Evolutionary conservation across 1,140 invertebrate genomes (phyloP).

Genomic region (Oncopeltus fasciatus): DNA sequence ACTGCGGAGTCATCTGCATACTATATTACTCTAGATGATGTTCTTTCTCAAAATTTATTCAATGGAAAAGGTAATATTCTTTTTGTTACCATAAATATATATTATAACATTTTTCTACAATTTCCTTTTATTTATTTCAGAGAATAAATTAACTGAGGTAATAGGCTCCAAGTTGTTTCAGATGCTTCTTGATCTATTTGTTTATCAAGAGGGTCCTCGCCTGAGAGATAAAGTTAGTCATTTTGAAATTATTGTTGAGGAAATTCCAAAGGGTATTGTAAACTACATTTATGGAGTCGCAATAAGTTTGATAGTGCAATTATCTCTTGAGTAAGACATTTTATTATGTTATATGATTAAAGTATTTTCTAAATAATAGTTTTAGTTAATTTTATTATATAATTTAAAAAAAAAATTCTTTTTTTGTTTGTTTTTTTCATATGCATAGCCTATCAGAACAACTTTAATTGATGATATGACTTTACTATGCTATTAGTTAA

Average conservation of each 20-base stretch:
- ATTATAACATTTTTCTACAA: not conserved
- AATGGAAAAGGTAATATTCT: not conserved
- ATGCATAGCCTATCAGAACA: too few relatives aligned
- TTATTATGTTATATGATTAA: too few relatives aligned
- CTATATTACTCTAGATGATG: constrained; percentile 2
- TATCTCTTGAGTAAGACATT: too few relatives aligned
- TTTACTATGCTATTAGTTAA: too few relatives aligned
- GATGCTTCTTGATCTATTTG: not conserved
- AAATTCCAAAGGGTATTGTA: not conserved
- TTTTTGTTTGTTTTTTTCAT: too few relatives aligned
- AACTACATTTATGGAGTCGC: not conserved
- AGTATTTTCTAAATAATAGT: too few relatives aligned
- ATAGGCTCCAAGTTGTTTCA: not conserved
- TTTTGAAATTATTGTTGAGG: not conserved
- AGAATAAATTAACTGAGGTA: not conserved
- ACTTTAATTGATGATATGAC: too few relatives aligned
- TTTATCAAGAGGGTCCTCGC: not conserved
- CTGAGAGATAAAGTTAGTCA: constrained; percentile 5
- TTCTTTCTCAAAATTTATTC: not conserved
- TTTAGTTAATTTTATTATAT: too few relatives aligned
- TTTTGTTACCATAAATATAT: too few relatives aligned
- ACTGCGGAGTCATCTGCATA: not conserved
- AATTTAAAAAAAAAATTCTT: too few relatives aligned
- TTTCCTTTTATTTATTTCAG: not conserved
- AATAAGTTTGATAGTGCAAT: too few relatives aligned